These are phyloP conservation scores for Taenaris catops DNA, from an alignment of 2,888 invertebrate genomes.

Conservation along the genomic window DNA sequence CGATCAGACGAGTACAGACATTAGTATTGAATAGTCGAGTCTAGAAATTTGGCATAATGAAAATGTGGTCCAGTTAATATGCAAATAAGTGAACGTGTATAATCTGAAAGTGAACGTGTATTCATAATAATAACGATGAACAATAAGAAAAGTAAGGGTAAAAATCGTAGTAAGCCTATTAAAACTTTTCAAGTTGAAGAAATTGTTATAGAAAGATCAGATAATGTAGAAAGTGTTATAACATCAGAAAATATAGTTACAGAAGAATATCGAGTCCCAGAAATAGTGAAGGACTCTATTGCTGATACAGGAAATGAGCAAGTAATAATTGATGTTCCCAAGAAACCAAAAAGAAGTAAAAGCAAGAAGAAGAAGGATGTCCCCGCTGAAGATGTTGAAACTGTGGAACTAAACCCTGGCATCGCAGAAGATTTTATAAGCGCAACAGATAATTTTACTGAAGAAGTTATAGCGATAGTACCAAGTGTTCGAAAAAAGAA, in stretches of 20 bases:
- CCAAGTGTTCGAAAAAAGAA: slow-evolving; percentile 59
- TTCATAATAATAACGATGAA: slow-evolving; percentile 59
- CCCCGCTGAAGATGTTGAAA: slow-evolving; percentile 17
- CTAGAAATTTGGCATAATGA: too few species aligned
- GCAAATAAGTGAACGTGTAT: too few species aligned
- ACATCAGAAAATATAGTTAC: slow-evolving; percentile 16
- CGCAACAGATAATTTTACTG: slow-evolving; percentile 1
- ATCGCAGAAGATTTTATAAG: slow-evolving; percentile 4
- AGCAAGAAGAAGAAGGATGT: slow-evolving; percentile 57
- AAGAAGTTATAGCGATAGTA: slow-evolving; percentile 23
- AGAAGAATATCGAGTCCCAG: slow-evolving; percentile 6
- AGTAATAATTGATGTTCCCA: slow-evolving; percentile 37
- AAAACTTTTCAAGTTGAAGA: slow-evolving; percentile 31
- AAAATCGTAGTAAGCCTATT: slow-evolving; percentile 44
- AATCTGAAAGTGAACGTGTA: too few species aligned
- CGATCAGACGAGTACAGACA: slow-evolving; percentile 60
- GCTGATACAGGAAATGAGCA: slow-evolving; percentile 8
- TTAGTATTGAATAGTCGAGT: slow-evolving; percentile 51
- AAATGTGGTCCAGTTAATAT: too few species aligned
- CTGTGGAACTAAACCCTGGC: slow-evolving; percentile 18
- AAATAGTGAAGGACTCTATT: slow-evolving; percentile 1
- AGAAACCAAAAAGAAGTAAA: slow-evolving; percentile 69
- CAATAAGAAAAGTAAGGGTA: slow-evolving; percentile 58
- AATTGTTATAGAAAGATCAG: slow-evolving; percentile 20
- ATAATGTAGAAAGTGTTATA: slow-evolving; percentile 3